Conservation (phyloP, 2,797 vertebrate species). For the Delichon dasypus region DNA sequence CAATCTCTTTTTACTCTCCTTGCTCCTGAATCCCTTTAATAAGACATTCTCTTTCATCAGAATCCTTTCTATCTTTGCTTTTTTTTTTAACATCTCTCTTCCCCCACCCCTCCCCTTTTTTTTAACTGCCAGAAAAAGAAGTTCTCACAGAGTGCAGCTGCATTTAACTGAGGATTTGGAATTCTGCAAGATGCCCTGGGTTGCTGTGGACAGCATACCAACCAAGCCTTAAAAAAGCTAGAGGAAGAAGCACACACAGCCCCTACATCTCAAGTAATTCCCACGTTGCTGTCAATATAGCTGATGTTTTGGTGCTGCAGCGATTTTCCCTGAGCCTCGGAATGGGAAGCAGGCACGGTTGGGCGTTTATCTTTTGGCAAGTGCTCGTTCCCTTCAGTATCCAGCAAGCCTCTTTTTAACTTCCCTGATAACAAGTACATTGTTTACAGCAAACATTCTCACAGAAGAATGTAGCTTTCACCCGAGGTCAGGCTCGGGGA, state of each 20-base stretch:
- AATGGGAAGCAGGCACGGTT: background rate
- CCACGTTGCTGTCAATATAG: background rate
- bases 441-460: constrained; percentile 27
- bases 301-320: background rate
- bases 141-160: background rate
- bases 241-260: background rate
- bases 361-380: background rate
- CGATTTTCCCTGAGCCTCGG: background rate
- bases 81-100: background rate
- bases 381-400: background rate
- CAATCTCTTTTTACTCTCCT: background rate
- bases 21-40: background rate
- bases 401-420: background rate
- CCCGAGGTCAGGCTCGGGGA: background rate
- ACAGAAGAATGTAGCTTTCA: background rate
- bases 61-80: background rate
- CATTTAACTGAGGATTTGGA: background rate
- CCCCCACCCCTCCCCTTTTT: accelerated
- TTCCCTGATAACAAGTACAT: background rate
- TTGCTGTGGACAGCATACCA: background rate
- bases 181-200: background rate
- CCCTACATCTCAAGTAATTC: background rate
- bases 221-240: background rate
- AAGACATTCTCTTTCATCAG: background rate
- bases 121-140: background rate